phyloP scores from a whole-genome alignment of 1,140 invertebrate genomes.

The Drosophila nikananu region DNA sequence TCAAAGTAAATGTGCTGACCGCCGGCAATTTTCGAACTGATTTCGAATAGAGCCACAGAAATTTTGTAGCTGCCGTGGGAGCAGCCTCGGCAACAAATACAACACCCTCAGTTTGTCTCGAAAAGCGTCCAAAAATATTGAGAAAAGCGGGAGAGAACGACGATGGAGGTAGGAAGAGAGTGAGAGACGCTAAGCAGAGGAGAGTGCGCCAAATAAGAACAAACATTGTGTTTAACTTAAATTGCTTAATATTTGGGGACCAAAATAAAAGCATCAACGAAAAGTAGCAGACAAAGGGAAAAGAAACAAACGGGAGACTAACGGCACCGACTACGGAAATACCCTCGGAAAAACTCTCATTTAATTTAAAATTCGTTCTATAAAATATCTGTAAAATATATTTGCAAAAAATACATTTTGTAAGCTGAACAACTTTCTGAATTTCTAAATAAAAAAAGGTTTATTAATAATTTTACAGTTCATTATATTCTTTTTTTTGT shows the following conservation, averaged over 20 bases:
- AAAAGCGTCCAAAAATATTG: slow-evolving; percentile 24
- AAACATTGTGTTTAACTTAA: slow-evolving; percentile 68
- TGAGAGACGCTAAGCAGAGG: slow-evolving; percentile 1
- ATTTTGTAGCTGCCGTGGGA: slow-evolving; percentile 21
- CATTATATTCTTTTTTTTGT: too few species aligned
- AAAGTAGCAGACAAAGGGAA: slow-evolving; percentile 43
- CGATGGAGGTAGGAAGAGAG: not conserved
- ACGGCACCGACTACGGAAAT: not conserved
- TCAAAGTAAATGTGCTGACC: slow-evolving; percentile 68
- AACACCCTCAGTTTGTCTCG: slow-evolving; percentile 51
- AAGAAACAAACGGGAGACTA: not conserved
- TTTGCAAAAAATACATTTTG: too few species aligned
- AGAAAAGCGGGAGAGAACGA: slow-evolving; percentile 25
- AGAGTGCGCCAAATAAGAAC: slow-evolving; percentile 56
- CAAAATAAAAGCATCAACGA: slow-evolving; percentile 59
- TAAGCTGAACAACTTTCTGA: too few species aligned
- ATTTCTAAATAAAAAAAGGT: too few species aligned
- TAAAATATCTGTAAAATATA: too few species aligned
- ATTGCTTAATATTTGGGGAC: slow-evolving; percentile 64
- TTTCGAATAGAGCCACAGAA: slow-evolving; percentile 49
- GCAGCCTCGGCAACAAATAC: slow-evolving; percentile 29
- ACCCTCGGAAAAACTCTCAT: not conserved
- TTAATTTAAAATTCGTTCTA: too few species aligned
- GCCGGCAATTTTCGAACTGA: slow-evolving; percentile 82
- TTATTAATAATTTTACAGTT: too few species aligned